phyloP scores from a whole-genome alignment of 2,888 invertebrate species.

The Phymatocera aterrima region DNA sequence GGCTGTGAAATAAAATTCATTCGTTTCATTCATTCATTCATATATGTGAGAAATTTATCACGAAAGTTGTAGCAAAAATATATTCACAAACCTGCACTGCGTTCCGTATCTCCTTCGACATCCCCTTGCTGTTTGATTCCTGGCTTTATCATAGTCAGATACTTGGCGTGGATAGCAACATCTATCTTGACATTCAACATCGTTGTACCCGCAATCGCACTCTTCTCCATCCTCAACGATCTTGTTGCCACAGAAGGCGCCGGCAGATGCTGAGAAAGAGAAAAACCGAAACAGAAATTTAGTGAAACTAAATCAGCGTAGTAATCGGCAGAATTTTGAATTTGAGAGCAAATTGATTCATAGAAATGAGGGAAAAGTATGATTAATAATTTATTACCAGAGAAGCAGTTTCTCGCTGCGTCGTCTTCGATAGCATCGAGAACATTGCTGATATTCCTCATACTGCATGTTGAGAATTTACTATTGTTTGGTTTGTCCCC shows the following conservation, averaged over 20 bases:
- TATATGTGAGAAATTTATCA: neutral
- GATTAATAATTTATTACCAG: too few relatives aligned
- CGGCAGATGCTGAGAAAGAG: conserved; percentile 81
- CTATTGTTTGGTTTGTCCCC: conserved; percentile 99
- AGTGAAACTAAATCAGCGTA: conserved; percentile 47
- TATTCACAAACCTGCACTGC: conserved; percentile 83
- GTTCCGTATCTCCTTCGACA: conserved; percentile 87
- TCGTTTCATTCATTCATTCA: neutral
- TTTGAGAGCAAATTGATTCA: too few relatives aligned
- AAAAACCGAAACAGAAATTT: neutral
- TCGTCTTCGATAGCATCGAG: conserved; percentile 94
- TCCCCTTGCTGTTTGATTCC: conserved; percentile 85
- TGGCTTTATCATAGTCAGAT: conserved; percentile 82
- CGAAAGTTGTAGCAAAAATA: neutral
- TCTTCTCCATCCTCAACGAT: conserved; percentile 98
- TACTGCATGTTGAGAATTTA: conserved; percentile 96
- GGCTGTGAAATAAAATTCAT: conserved; percentile 77
- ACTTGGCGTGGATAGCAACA: conserved; percentile 95
- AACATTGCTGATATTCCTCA: conserved; percentile 96
- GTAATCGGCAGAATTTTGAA: too few relatives aligned
- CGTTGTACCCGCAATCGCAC: conserved; percentile 97
- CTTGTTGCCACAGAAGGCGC: conserved; percentile 99
- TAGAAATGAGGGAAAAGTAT: too few relatives aligned
- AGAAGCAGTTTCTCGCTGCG: conserved; percentile 95
- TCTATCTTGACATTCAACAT: conserved; percentile 92